Percentiles rank a stretch among this genome's conserved stretches.
phyloP scores from a whole-genome alignment of 1,140 invertebrate genomes.

The Drosophila prosaltans region DNA sequence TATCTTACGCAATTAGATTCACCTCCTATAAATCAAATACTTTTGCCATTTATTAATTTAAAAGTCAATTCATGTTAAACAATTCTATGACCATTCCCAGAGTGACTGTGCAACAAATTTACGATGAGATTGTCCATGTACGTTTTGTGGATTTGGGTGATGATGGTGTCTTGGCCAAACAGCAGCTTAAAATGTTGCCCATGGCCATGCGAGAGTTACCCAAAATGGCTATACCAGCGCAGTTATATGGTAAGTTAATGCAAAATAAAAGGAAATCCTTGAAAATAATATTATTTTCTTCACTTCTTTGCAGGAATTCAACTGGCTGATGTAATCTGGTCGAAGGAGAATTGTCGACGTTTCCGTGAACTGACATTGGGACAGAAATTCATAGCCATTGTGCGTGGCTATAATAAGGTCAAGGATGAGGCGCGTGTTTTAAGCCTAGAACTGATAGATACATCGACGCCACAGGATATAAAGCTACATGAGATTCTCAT shows the following conservation, averaged over 20 bases:
- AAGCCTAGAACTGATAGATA: conserved; percentile 66
- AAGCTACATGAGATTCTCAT: conserved; percentile 69
- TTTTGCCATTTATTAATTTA: too few species aligned
- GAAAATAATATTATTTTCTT: neutral
- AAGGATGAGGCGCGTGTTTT: conserved; percentile 48
- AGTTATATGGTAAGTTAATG: conserved; percentile 62
- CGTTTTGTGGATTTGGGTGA: conserved; percentile 77
- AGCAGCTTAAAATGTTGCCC: conserved; percentile 64
- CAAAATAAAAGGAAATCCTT: neutral
- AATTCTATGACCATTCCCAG: conserved; percentile 18
- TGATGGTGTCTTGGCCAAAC: conserved; percentile 63
- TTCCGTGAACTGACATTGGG: conserved; percentile 75
- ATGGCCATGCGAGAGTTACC: conserved; percentile 66
- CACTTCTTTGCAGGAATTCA: conserved; percentile 52
- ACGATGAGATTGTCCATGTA: conserved; percentile 73
- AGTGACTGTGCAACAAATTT: conserved; percentile 73
- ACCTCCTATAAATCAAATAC: too few species aligned
- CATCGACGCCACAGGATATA: conserved; percentile 67
- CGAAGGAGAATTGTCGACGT: conserved; percentile 70
- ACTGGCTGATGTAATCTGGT: conserved; percentile 64
- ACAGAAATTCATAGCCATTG: conserved; percentile 70
- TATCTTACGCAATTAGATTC: too few species aligned
- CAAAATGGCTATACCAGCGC: conserved; percentile 73
- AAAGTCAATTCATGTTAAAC: neutral
- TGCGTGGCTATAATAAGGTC: conserved; percentile 44